phyloP scores from a whole-genome alignment of 2,797 vertebrate species.

The Harpia harpyja region DNA sequence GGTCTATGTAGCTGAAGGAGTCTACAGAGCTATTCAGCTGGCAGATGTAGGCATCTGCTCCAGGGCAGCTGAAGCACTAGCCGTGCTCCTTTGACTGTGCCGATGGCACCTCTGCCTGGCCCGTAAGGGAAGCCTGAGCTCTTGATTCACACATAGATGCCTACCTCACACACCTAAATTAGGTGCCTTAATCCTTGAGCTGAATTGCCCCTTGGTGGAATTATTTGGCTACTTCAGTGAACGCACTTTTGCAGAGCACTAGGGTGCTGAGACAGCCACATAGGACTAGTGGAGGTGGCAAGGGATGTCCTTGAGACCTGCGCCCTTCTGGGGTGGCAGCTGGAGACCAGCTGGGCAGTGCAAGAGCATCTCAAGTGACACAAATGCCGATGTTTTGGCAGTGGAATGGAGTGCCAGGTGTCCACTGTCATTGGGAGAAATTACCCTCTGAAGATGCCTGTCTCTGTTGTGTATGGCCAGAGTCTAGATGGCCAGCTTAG shows the following conservation, averaged over 20 bases:
- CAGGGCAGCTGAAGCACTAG: neutral
- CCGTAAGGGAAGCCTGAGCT: neutral
- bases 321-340: neutral
- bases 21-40: neutral
- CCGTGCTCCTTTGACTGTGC: neutral
- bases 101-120: neutral
- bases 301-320: neutral
- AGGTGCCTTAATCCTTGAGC: neutral
- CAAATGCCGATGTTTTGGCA: neutral
- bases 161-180: rapidly evolving
- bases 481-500: neutral
- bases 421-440: neutral
- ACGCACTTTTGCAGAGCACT: neutral
- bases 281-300: neutral
- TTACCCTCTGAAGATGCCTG: neutral
- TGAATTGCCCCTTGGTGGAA: neutral
- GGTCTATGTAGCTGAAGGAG: neutral
- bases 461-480: rapidly evolving
- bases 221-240: neutral
- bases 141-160: neutral
- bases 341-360: neutral
- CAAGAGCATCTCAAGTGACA: neutral
- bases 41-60: neutral
- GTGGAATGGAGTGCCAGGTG: neutral
- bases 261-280: rapidly evolving